Conservation (phyloP, 2,113 vertebrate species). For the Hypanus sabinus region DNA sequence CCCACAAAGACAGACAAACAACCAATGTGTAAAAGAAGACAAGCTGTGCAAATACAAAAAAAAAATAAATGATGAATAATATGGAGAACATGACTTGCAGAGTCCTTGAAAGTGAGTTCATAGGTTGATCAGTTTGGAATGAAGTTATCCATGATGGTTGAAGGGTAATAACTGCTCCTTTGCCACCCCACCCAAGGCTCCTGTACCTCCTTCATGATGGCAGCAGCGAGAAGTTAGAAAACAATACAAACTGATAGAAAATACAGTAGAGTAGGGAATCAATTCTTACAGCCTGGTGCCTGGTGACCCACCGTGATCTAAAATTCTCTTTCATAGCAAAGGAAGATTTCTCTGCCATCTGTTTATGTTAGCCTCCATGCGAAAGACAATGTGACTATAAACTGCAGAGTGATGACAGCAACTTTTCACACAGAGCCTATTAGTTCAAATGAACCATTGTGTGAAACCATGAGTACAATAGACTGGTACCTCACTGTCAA, state of each 20-base stretch:
- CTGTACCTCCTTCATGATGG: no score
- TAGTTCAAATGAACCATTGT: background rate
- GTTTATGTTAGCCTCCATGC: background rate
- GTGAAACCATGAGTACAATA: background rate
- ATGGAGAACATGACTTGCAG: no score
- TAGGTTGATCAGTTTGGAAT: no score
- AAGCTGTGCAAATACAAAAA: no score
- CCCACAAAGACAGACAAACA: no score
- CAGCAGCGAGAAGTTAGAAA: constrained; percentile 42
- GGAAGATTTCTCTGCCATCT: constrained; percentile 33
- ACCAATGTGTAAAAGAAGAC: no score
- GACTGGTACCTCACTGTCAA: background rate
- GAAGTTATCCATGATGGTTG: no score
- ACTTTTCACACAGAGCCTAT: background rate
- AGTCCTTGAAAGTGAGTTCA: no score
- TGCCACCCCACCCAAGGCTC: no score
- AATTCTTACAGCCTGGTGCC: background rate
- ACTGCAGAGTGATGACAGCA: background rate
- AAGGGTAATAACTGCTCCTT: no score
- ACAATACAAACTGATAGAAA: constrained; percentile 22
- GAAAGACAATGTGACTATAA: background rate
- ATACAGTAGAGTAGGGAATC: background rate
- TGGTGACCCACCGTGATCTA: background rate
- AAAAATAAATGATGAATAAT: no score
- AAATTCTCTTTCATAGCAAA: constrained; percentile 37